Evolutionary conservation across 1,140 invertebrate species (phyloP).

Genomic region (Grapholita molesta): DNA sequence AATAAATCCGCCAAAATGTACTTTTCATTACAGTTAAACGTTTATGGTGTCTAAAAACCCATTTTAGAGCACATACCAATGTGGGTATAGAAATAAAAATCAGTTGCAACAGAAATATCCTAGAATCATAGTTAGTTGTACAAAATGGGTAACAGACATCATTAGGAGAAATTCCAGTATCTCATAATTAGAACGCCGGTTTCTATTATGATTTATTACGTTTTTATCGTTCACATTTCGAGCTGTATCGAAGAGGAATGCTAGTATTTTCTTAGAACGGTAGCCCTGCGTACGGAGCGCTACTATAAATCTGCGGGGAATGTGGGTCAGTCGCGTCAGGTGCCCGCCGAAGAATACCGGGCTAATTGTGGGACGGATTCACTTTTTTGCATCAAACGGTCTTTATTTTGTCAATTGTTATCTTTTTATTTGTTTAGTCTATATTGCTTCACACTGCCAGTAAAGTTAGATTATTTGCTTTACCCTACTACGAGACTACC

Average conservation of each 20-base stretch:
- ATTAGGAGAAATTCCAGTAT: neutral
- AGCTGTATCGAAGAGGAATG: neutral
- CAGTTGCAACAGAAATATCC: neutral
- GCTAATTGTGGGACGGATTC: slow-evolving; percentile 31
- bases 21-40: neutral
- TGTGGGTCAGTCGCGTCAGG: slow-evolving; percentile 44
- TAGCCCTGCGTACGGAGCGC: slow-evolving; percentile 18
- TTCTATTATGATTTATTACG: neutral
- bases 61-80: neutral
- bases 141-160: neutral
- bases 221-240: neutral
- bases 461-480: too few relatives aligned
- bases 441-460: neutral
- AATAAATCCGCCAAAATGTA: neutral
- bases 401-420: neutral
- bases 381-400: slow-evolving; percentile 4
- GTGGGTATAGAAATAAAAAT: neutral
- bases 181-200: neutral
- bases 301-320: slow-evolving; percentile 38
- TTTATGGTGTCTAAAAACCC: too few relatives aligned
- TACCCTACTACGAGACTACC: too few relatives aligned
- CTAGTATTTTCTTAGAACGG: neutral
- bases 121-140: neutral
- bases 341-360: slow-evolving; percentile 31
- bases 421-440: neutral